Percentiles rank a stretch among this genome's conserved stretches.
These are phyloP conservation scores for Cathartes aura DNA, from an alignment of 2,113 vertebrate genomes.

Conservation along the genomic window DNA sequence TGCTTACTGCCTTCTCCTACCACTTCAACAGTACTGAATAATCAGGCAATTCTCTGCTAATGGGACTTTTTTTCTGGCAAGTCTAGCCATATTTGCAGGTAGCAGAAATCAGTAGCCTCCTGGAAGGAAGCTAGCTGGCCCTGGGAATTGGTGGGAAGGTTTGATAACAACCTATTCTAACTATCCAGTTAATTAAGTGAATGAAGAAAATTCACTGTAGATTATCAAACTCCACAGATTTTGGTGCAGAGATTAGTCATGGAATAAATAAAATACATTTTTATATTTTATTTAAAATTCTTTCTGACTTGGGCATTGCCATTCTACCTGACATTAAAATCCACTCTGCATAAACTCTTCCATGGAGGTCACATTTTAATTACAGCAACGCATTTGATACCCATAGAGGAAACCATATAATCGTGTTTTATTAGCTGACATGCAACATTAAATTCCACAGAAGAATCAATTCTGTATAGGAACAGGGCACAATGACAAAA, in stretches of 20 bases:
- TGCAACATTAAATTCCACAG: neutral
- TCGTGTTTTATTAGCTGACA: neutral
- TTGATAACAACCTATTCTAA: neutral
- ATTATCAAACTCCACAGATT: neutral
- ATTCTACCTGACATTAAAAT: neutral
- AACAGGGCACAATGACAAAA: neutral
- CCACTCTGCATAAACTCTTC: neutral
- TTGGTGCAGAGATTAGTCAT: neutral
- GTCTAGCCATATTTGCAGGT: neutral
- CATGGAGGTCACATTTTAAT: neutral
- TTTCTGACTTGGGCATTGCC: neutral
- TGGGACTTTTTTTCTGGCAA: neutral
- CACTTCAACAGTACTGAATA: neutral
- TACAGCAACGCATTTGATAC: neutral
- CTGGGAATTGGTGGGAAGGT: neutral
- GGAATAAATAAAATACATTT: neutral
- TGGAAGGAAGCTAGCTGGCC: neutral
- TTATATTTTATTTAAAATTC: neutral
- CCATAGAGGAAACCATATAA: neutral
- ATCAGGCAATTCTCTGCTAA: neutral
- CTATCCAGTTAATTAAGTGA: neutral
- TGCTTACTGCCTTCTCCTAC: neutral
- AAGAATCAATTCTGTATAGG: neutral
- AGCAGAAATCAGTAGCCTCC: neutral
- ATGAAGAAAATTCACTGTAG: neutral